Conservation (phyloP, 1,140 invertebrate species). For the Microplitis demolitor region DNA sequence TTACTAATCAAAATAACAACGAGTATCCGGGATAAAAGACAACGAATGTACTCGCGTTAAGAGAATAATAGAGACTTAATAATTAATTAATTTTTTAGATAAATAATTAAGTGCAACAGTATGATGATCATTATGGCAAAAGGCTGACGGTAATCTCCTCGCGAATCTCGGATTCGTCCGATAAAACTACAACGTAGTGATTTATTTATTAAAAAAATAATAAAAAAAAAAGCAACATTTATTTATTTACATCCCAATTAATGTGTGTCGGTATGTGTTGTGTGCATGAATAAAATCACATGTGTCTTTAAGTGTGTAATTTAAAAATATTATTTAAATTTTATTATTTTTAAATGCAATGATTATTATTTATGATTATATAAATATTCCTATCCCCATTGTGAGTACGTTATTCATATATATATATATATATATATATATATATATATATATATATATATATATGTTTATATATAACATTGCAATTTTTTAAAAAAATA, state of each 20-base stretch:
- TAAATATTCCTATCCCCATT: too few relatives aligned
- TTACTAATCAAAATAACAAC: neutral
- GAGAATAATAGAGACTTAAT: neutral
- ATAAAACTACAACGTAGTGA: constrained; percentile 38
- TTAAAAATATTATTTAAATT: too few relatives aligned
- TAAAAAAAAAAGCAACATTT: constrained; percentile 34
- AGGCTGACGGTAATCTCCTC: neutral
- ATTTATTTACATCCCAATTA: constrained; percentile 44
- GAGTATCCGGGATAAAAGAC: too few relatives aligned
- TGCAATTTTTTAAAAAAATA: too few relatives aligned
- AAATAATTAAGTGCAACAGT: neutral
- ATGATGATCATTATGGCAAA: neutral
- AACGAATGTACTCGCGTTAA: too few relatives aligned
- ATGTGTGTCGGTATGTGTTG: neutral
- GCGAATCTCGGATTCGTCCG: constrained; percentile 2
- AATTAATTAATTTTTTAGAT: neutral
- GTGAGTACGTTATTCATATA: too few relatives aligned
- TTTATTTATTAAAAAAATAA: constrained; percentile 48
- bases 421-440: neutral
- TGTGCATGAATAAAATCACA: neutral
- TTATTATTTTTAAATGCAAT: too few relatives aligned
- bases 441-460: neutral
- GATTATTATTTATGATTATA: too few relatives aligned
- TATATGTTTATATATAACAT: neutral
- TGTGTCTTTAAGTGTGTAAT: too few relatives aligned